Conservation (phyloP, 2,797 vertebrate genomes). For the Sebastolobus alascanus region DNA sequence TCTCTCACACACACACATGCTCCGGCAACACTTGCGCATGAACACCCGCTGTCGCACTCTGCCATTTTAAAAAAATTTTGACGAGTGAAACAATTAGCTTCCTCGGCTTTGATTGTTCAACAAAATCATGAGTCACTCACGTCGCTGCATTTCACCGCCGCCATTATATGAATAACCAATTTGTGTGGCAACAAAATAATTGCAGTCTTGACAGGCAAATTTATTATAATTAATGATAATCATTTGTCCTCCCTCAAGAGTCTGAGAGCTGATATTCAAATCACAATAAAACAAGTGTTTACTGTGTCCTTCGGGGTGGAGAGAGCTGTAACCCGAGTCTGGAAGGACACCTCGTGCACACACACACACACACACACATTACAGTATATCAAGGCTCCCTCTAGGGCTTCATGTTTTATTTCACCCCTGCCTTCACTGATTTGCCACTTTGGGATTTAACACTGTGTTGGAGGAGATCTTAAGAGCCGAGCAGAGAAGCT, state of each 20-base stretch:
- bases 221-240: conserved; percentile 91
- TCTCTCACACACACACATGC: neutral
- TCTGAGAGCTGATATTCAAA: conserved; percentile 79
- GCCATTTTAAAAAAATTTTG: conserved; percentile 25
- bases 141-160: conserved; percentile 72
- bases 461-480: conserved; percentile 24
- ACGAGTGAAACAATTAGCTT: conserved; percentile 62
- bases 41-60: neutral
- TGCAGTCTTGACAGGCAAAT: conserved; percentile 85
- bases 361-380: neutral
- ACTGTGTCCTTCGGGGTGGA: conserved; percentile 63
- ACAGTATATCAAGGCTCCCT: conserved; percentile 1
- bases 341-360: conserved; percentile 51
- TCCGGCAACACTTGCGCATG: neutral
- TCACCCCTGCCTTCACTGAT: conserved; percentile 10
- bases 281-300: conserved; percentile 78
- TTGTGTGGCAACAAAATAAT: conserved; percentile 88
- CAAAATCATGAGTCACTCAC: conserved; percentile 85
- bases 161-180: conserved; percentile 80
- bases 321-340: conserved; percentile 65
- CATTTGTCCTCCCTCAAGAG: conserved; percentile 80
- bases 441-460: conserved; percentile 24
- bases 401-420: conserved; percentile 22
- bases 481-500: conserved; percentile 1
- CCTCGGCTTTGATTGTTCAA: conserved; percentile 78